phyloP scores from a whole-genome alignment of 2,888 invertebrate genomes.

The Pomacea canaliculata region DNA sequence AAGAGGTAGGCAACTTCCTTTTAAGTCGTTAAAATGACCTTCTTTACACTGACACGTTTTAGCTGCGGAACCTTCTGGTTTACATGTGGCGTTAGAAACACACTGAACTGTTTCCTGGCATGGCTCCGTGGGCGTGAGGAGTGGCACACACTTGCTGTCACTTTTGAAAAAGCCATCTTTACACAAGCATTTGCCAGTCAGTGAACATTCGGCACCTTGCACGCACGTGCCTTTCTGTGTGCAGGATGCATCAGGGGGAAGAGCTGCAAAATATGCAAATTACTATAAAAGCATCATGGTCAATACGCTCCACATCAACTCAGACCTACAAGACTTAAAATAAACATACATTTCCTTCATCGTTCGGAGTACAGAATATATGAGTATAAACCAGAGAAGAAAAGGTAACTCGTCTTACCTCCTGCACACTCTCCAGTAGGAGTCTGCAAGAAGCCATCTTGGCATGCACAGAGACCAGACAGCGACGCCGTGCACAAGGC shows the following conservation, averaged over 20 bases:
- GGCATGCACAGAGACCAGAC: constrained; percentile 28
- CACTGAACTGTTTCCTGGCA: constrained; percentile 27
- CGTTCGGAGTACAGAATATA: too few relatives aligned
- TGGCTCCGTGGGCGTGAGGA: constrained; percentile 17
- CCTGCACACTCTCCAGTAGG: constrained; percentile 15
- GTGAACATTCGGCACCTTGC: constrained; percentile 30
- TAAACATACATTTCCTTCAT: too few relatives aligned
- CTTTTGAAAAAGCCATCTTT: constrained; percentile 18
- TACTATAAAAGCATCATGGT: too few relatives aligned
- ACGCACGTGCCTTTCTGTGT: constrained; percentile 32
- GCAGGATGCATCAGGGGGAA: constrained; percentile 22
- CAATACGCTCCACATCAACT: too few relatives aligned
- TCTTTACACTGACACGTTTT: constrained; percentile 7
- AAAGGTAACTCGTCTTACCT: constrained; percentile 1
- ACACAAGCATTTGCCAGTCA: constrained; percentile 27
- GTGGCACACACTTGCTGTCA: constrained; percentile 21
- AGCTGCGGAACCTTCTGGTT: neutral
- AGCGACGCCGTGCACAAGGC: constrained; percentile 28
- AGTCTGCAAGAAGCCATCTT: constrained; percentile 14
- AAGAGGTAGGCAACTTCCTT: constrained; percentile 2
- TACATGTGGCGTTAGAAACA: constrained; percentile 26
- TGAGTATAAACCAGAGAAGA: too few relatives aligned
- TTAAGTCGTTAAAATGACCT: constrained; percentile 1
- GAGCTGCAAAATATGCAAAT: neutral
- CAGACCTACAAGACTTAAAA: too few relatives aligned